Conservation (phyloP, 2,888 invertebrate species). For the Pycnomerus fuliginosus region DNA sequence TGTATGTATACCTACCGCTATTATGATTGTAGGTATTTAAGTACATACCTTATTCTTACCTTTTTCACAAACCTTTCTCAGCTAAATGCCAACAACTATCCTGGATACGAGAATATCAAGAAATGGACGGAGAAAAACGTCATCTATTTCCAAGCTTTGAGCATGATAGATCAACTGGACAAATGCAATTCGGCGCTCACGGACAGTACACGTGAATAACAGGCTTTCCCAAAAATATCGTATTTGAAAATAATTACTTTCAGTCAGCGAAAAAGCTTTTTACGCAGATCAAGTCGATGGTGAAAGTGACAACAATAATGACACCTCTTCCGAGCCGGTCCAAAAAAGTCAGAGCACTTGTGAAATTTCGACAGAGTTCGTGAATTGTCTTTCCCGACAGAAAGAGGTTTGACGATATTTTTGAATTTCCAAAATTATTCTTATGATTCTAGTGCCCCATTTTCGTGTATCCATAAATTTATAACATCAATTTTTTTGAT, state of each 20-base stretch:
- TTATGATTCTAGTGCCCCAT: no score
- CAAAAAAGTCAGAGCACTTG: conserved; percentile 32
- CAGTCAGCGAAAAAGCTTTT: conserved; percentile 17
- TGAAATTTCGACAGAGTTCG: conserved; percentile 35
- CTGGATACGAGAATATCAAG: conserved; percentile 34
- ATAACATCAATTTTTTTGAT: no score
- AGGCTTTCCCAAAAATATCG: not conserved
- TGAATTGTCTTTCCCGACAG: conserved; percentile 37
- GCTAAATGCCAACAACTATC: conserved; percentile 37
- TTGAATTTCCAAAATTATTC: no score
- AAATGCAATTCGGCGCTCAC: conserved; percentile 32
- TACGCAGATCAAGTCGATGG: conserved; percentile 13
- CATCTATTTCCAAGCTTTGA: conserved; percentile 33
- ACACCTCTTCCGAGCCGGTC: conserved; percentile 5
- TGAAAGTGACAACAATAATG: not conserved
- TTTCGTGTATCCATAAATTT: not conserved
- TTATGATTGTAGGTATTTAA: no score
- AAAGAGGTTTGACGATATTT: no score
- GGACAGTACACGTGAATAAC: conserved; percentile 28
- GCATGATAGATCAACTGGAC: conserved; percentile 31
- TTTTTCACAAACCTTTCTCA: conserved; percentile 24
- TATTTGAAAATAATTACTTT: conserved; percentile 4
- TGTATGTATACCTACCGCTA: no score
- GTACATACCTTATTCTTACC: no score
- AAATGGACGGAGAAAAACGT: conserved; percentile 41